Conservation (phyloP, 2,113 vertebrate species). For the Gymnocephalus cernua region DNA sequence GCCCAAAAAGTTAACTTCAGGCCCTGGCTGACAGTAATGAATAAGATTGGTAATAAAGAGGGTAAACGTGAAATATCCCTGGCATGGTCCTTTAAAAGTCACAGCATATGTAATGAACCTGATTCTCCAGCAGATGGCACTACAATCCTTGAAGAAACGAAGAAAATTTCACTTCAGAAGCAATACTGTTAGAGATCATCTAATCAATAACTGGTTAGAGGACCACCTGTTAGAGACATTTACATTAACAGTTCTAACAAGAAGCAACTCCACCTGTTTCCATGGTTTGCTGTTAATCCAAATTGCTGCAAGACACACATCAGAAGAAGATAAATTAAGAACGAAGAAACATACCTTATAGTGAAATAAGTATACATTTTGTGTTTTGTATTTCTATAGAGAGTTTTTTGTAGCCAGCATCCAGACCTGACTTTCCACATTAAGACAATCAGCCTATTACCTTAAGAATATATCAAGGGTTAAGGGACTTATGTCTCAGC, state of each 20-base stretch:
- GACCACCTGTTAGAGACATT: background rate
- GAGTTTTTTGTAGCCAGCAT: background rate
- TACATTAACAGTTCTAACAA: background rate
- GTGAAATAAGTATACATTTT: background rate
- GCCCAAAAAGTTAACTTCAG: too few species aligned
- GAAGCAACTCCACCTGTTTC: background rate
- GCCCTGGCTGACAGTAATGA: too few species aligned
- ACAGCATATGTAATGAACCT: slow-evolving; percentile 3
- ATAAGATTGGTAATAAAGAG: too few species aligned
- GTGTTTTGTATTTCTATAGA: background rate
- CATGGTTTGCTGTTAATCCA: too few species aligned
- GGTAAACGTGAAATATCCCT: background rate
- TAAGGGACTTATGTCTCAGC: too few species aligned
- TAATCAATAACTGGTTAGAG: background rate
- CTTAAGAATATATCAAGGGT: too few species aligned
- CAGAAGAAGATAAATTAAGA: background rate
- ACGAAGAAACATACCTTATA: background rate
- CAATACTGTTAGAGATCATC: background rate
- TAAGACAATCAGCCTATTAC: too few species aligned
- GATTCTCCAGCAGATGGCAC: slow-evolving; percentile 48
- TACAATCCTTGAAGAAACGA: background rate
- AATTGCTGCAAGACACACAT: background rate
- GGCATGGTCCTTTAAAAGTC: too few species aligned
- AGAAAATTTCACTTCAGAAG: background rate
- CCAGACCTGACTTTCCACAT: background rate